Conservation (phyloP, 2,113 vertebrate genomes). For the Platichthys flesus region DNA sequence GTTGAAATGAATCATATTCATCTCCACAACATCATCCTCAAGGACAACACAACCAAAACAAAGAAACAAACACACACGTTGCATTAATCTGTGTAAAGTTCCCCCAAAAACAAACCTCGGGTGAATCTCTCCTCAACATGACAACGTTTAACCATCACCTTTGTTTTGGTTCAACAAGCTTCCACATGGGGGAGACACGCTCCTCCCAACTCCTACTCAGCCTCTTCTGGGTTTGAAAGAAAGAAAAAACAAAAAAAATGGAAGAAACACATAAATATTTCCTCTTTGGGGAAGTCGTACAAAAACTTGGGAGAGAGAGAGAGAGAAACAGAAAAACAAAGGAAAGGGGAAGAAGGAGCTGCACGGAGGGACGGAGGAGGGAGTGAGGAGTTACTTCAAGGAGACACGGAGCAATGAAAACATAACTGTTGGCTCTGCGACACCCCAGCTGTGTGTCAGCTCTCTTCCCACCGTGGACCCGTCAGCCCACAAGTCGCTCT, state of each 20-base stretch:
- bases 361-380: background rate
- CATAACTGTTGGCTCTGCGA: conserved; percentile 23
- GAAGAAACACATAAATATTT: conserved; percentile 72
- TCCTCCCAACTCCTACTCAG: conserved; percentile 45
- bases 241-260: conserved; percentile 24
- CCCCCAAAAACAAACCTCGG: conserved; percentile 2
- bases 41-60: background rate
- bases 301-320: background rate
- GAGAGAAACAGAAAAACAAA: background rate
- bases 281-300: conserved; percentile 54
- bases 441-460: conserved; percentile 56
- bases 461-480: conserved; percentile 67
- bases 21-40: background rate
- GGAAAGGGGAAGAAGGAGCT: too few relatives aligned
- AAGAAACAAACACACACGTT: background rate
- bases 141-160: conserved; percentile 2
- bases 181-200: conserved; percentile 79
- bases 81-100: background rate
- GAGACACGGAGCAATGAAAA: conserved; percentile 4
- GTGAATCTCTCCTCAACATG: background rate
- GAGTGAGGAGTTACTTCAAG: conserved; percentile 1
- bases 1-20: background rate
- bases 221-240: conserved; percentile 4
- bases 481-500: conserved; percentile 57
- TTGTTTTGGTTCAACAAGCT: conserved; percentile 61